Evolutionary conservation across 2,113 vertebrate genomes (phyloP).

Genomic region (Callipepla californica): DNA sequence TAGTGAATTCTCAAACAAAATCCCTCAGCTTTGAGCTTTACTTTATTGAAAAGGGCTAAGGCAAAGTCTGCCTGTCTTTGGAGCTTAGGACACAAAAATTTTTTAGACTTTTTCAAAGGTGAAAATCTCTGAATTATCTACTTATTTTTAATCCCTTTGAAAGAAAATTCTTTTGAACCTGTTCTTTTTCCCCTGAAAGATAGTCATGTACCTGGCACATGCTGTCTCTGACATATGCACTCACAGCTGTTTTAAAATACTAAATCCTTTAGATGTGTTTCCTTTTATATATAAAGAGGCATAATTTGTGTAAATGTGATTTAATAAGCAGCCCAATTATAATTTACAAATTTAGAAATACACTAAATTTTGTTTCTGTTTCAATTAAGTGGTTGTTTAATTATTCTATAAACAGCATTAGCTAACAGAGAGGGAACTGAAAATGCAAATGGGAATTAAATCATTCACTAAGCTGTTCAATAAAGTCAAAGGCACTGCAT

Average conservation of each 20-base stretch:
- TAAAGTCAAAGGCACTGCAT: neutral
- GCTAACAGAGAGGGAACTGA: neutral
- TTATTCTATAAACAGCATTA: constrained; percentile 60
- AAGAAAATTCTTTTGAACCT: neutral
- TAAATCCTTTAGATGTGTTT: constrained; percentile 16
- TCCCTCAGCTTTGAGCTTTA: neutral
- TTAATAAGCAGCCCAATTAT: constrained; percentile 60
- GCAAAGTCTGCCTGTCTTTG: neutral
- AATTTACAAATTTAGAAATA: constrained; percentile 55
- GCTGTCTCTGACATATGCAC: neutral
- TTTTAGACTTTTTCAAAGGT: neutral
- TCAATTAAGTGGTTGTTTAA: constrained; percentile 54
- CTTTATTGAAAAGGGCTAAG: neutral
- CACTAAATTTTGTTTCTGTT: constrained; percentile 57
- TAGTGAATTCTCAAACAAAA: neutral
- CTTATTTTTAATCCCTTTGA: neutral
- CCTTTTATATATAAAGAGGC: constrained; percentile 43
- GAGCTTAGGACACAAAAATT: neutral
- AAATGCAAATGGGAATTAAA: constrained; percentile 11
- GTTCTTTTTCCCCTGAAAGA: neutral
- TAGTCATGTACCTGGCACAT: neutral
- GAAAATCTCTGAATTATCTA: neutral
- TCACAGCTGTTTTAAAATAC: constrained; percentile 22
- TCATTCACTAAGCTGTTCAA: neutral
- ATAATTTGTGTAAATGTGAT: constrained; percentile 52